Conservation (phyloP, 2,888 invertebrate genomes). For the Koerneria pararmatus region DNA sequence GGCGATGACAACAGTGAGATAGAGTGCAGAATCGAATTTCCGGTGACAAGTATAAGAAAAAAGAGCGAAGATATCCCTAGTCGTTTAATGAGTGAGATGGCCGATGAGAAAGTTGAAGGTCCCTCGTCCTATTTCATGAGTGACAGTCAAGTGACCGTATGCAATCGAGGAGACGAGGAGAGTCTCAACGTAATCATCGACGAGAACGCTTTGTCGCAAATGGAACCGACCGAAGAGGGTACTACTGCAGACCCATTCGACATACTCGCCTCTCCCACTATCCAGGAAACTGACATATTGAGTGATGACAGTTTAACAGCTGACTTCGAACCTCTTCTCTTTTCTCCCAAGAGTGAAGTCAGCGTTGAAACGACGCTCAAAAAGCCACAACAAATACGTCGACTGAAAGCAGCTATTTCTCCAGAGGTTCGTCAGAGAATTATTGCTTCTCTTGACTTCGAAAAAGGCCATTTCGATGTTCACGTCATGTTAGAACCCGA, state of each 20-base stretch:
- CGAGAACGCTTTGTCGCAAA: constrained; percentile 39
- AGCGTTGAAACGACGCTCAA: constrained; percentile 25
- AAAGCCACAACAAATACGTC: constrained; percentile 24
- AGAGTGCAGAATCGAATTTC: neutral
- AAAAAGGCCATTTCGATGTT: constrained; percentile 40
- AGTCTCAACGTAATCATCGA: constrained; percentile 38
- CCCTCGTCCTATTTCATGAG: too few species aligned
- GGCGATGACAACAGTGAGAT: constrained; percentile 5
- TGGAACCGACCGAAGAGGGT: constrained; percentile 31
- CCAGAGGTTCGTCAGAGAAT: constrained; percentile 28
- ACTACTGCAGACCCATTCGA: constrained; percentile 21
- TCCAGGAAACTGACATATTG: constrained; percentile 49
- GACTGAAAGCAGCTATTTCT: constrained; percentile 32
- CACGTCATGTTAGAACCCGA: constrained; percentile 42
- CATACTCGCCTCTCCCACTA: constrained; percentile 25
- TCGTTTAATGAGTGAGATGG: too few species aligned
- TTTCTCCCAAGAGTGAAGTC: constrained; percentile 11
- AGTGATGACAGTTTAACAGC: constrained; percentile 32
- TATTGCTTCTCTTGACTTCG: constrained; percentile 31
- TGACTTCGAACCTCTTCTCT: constrained; percentile 25
- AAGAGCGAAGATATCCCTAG: too few species aligned
- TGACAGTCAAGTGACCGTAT: constrained; percentile 25
- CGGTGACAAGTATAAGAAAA: too few species aligned
- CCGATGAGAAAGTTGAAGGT: too few species aligned
- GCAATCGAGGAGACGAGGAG: constrained; percentile 25